Conservation (phyloP, 1,140 invertebrate species). For the Caenorhabditis latens region DNA sequence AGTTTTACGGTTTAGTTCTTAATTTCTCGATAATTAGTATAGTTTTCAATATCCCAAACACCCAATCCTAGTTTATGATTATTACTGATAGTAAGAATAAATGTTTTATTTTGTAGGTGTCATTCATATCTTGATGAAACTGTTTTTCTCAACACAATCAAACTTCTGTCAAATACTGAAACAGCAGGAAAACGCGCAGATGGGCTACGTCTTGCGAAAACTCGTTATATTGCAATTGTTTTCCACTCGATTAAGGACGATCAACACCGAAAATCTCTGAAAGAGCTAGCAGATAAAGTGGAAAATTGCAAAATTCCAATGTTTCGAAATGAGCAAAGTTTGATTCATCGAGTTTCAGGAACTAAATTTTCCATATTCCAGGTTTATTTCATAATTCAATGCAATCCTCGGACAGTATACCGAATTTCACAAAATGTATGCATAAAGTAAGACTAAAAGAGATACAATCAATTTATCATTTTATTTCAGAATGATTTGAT, state of each 20-base stretch:
- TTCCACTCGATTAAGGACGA: slow-evolving; percentile 8
- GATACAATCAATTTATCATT: neutral
- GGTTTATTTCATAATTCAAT: neutral
- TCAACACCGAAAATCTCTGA: neutral
- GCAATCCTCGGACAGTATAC: neutral
- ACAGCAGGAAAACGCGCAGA: neutral
- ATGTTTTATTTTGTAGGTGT: slow-evolving; percentile 3
- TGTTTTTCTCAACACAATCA: slow-evolving; percentile 3
- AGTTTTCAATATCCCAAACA: neutral
- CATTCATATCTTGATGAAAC: slow-evolving; percentile 18
- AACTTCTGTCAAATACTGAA: neutral
- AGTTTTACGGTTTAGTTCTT: slow-evolving; percentile 39
- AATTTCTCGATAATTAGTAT: neutral
- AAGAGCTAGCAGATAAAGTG: neutral
- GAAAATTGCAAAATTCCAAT: slow-evolving; percentile 31
- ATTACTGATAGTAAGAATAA: neutral
- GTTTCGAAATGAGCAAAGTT: neutral
- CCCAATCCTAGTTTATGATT: neutral
- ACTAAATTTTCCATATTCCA: neutral
- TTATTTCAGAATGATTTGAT: neutral
- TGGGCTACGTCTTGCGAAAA: neutral
- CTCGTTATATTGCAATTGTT: slow-evolving; percentile 19
- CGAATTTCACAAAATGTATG: neutral
- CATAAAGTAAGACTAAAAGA: neutral
- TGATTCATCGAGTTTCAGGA: neutral